Evolutionary conservation across 2,888 invertebrate genomes (phyloP).

Genomic region (Seira ritae): DNA sequence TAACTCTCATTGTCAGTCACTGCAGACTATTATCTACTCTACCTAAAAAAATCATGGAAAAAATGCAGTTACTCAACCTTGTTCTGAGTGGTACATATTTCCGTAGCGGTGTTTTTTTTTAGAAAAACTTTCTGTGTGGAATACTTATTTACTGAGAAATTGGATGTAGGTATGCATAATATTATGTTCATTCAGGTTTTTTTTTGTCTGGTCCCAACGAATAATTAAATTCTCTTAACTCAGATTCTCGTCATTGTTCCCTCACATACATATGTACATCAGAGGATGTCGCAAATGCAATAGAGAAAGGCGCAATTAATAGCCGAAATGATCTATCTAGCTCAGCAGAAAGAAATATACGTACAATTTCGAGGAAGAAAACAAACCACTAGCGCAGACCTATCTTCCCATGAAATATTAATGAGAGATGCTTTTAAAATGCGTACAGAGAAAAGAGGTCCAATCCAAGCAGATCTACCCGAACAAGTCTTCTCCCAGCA

Average conservation of each 20-base stretch:
- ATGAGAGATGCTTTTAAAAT: background rate
- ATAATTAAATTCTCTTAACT: too few species aligned
- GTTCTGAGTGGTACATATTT: conserved; percentile 63
- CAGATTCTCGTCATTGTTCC: too few species aligned
- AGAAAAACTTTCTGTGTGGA: background rate
- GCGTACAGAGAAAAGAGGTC: background rate
- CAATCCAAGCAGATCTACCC: background rate
- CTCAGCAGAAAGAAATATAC: too few species aligned
- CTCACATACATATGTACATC: too few species aligned
- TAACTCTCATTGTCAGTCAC: too few species aligned
- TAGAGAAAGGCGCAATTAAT: too few species aligned
- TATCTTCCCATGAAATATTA: conserved; percentile 18
- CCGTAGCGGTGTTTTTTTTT: conserved; percentile 47
- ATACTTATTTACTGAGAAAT: background rate
- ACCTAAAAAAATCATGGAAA: background rate
- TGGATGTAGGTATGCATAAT: background rate
- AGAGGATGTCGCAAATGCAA: too few species aligned
- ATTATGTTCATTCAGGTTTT: conserved; percentile 4
- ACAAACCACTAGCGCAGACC: background rate
- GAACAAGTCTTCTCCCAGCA: background rate
- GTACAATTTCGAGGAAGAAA: too few species aligned
- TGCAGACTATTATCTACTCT: too few species aligned
- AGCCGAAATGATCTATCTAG: too few species aligned
- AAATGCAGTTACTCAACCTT: conserved; percentile 65
- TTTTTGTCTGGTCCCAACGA: too few species aligned